phyloP scores from a whole-genome alignment of 2,797 vertebrate species.

The Furcifer pardalis region DNA sequence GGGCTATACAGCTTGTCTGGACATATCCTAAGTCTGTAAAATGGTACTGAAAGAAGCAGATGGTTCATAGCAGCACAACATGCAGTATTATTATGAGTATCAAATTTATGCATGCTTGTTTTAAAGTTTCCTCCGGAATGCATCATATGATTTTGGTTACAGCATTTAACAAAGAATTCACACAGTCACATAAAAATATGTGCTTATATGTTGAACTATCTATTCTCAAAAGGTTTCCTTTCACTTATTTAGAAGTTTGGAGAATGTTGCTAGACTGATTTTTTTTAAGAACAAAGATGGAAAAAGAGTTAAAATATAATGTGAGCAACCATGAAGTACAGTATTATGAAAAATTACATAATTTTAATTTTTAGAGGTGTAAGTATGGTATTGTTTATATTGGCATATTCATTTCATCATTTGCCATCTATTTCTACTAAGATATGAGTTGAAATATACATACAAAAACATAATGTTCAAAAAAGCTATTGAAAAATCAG shows the following conservation, averaged over 20 bases:
- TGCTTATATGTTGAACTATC: slow-evolving; percentile 35
- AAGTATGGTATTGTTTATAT: neutral
- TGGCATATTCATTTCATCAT: neutral
- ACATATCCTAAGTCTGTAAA: too few relatives aligned
- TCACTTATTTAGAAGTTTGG: slow-evolving; percentile 32
- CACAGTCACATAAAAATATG: slow-evolving; percentile 33
- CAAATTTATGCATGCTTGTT: slow-evolving; percentile 40
- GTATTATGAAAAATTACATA: neutral
- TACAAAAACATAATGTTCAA: neutral
- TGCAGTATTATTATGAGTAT: neutral
- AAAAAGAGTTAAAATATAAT: slow-evolving; percentile 22
- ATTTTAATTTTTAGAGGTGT: slow-evolving; percentile 3
- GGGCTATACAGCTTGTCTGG: too few relatives aligned
- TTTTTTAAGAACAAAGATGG: slow-evolving; percentile 40
- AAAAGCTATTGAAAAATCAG: neutral
- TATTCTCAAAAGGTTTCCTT: slow-evolving; percentile 48
- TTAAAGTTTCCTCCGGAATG: slow-evolving; percentile 37
- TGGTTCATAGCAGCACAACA: neutral
- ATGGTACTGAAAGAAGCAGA: neutral
- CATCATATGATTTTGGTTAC: slow-evolving; percentile 35
- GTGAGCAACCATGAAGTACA: neutral
- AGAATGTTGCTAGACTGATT: neutral
- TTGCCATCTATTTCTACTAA: neutral
- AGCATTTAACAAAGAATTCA: slow-evolving; percentile 48
- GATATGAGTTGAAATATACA: neutral